Percentiles rank a stretch among this genome's conserved stretches.
These are phyloP conservation scores for Cichladusa arquata DNA, from an alignment of 2,113 vertebrate genomes.

Conservation along the genomic window DNA sequence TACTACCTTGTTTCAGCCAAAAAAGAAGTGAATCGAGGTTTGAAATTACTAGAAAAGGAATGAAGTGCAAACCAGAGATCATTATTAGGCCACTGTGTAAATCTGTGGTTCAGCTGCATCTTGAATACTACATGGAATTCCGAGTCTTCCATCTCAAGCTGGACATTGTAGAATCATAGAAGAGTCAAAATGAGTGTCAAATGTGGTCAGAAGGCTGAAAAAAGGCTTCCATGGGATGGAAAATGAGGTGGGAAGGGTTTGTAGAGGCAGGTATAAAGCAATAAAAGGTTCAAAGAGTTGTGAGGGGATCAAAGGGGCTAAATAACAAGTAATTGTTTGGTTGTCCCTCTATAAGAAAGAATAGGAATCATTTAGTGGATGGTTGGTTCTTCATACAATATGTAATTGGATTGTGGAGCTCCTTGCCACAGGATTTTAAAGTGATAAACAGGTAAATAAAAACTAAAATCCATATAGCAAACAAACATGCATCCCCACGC, in stretches of 20 bases:
- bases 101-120: not conserved
- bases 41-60: not conserved
- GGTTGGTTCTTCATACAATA: not conserved
- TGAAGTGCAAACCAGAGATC: not conserved
- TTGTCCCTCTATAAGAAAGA: not conserved
- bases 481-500: not conserved
- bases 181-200: not conserved
- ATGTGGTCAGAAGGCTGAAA: not conserved
- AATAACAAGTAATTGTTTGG: not conserved
- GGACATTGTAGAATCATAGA: not conserved
- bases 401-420: not conserved
- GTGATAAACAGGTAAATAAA: not conserved
- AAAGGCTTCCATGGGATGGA: not conserved
- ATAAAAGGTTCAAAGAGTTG: not conserved
- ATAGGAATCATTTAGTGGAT: rapidly evolving
- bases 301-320: not conserved
- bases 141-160: not conserved
- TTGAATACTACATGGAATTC: not conserved
- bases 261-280: not conserved
- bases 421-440: not conserved
- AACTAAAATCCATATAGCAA: not conserved
- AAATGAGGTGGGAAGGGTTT: not conserved
- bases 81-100: not conserved
- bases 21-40: not conserved
- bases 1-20: not conserved